Conservation (phyloP, 64 coral and sea anemone species). For the Stylophora pistillata region DNA sequence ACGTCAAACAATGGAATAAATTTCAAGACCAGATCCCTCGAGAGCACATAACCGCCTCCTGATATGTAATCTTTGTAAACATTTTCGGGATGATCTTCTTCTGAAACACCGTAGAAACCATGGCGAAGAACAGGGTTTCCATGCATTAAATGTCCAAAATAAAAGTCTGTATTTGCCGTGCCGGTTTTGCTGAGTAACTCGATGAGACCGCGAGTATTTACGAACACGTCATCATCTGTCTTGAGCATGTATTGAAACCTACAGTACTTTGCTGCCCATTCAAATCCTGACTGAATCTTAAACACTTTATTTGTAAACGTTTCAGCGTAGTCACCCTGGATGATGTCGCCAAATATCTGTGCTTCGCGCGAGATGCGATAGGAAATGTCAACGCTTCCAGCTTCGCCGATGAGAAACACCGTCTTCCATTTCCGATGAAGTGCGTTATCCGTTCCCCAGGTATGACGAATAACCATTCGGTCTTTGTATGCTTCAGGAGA, state of each 20-base stretch:
- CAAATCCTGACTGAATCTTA: constrained; percentile 56
- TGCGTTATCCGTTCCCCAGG: constrained; percentile 64
- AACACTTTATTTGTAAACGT: constrained; percentile 47
- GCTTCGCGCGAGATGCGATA: constrained; percentile 42
- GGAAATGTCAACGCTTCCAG: not conserved
- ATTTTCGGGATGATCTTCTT: constrained; percentile 16
- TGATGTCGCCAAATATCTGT: constrained; percentile 64
- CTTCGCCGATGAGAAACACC: constrained; percentile 56
- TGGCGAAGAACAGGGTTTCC: constrained; percentile 10
- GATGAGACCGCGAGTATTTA: constrained; percentile 21
- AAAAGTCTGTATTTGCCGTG: constrained; percentile 17
- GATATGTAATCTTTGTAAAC: constrained; percentile 33
- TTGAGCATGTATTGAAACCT: constrained; percentile 56
- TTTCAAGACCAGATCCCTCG: constrained; percentile 12
- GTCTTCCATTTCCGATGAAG: constrained; percentile 51
- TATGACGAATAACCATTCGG: constrained; percentile 55
- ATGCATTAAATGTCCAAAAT: constrained; percentile 43
- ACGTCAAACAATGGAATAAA: constrained; percentile 42
- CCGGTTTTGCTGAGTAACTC: not conserved
- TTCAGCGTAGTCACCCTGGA: constrained; percentile 61
- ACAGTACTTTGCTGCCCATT: constrained; percentile 64
- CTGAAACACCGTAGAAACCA: constrained; percentile 12
- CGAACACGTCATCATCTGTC: constrained; percentile 60
- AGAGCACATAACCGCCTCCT: constrained; percentile 20
- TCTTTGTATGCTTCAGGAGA: constrained; percentile 39